Evolutionary conservation across 2,113 vertebrate genomes (phyloP).

Genomic region (Myrmecobius fasciatus): DNA sequence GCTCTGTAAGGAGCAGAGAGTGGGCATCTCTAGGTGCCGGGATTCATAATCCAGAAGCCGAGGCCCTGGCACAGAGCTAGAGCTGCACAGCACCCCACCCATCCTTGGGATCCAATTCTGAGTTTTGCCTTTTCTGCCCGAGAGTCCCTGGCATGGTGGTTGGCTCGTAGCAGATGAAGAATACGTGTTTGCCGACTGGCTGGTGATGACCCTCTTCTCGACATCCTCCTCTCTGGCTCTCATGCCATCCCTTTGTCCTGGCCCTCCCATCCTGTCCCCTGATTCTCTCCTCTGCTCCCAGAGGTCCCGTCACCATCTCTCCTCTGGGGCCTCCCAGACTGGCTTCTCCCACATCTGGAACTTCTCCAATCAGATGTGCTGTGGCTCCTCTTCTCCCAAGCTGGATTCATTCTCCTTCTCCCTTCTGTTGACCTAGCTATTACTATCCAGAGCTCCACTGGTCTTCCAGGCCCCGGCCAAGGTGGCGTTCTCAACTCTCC

Average conservation of each 20-base stretch:
- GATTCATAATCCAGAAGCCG: fast-evolving
- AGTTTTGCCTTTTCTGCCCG: neutral
- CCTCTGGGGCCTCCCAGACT: too few relatives aligned
- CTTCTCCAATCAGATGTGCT: too few relatives aligned
- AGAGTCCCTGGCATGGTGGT: too few relatives aligned
- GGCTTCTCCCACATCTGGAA: neutral
- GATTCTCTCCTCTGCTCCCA: neutral
- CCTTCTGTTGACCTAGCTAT: too few relatives aligned
- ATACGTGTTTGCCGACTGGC: too few relatives aligned
- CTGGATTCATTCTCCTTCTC: neutral
- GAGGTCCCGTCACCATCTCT: neutral
- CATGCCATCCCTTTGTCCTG: too few relatives aligned
- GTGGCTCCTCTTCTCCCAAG: neutral
- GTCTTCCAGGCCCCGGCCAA: neutral
- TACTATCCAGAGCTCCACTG: too few relatives aligned
- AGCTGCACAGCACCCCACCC: neutral
- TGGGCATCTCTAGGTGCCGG: neutral
- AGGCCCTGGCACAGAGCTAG: neutral
- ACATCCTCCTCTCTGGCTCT: too few relatives aligned
- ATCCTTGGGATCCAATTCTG: too few relatives aligned
- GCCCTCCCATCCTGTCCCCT: too few relatives aligned
- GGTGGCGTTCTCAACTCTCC: neutral
- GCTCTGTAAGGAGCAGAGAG: neutral
- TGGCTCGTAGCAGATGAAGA: too few relatives aligned
- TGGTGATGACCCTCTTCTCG: too few relatives aligned